Conservation (phyloP, 2,113 vertebrate genomes). For the Sinocyclocheilus anshuiensis region DNA sequence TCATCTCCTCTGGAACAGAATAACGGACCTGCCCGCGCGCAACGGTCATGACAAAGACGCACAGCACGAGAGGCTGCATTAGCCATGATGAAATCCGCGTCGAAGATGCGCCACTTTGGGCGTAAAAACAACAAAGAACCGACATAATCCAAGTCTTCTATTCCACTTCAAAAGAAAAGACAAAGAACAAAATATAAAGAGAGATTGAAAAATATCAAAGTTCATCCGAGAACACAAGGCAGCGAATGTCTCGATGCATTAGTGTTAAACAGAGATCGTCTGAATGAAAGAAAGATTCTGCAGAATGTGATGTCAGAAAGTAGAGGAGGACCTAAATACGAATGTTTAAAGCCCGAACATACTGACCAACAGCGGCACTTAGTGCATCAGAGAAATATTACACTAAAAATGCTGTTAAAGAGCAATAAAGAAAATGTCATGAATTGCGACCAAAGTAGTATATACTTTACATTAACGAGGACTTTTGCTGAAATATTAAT, state of each 20-base stretch:
- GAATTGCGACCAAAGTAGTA: not conserved
- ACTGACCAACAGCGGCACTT: conserved; percentile 87
- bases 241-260: not conserved
- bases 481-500: not conserved
- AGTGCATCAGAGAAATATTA: conserved; percentile 75
- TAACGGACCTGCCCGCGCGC: conserved; percentile 59
- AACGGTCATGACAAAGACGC: conserved; percentile 65
- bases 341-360: conserved; percentile 30
- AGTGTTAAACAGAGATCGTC: not conserved
- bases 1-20: conserved; percentile 59
- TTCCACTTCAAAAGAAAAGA: not conserved
- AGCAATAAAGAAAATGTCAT: not conserved
- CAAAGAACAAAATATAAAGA: not conserved
- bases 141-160: conserved; percentile 55
- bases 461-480: too few species aligned
- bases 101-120: conserved; percentile 68
- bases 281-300: not conserved
- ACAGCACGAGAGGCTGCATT: conserved; percentile 56
- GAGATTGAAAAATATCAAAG: not conserved
- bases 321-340: not conserved
- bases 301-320: conserved; percentile 22
- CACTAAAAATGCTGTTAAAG: conserved; percentile 56
- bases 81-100: conserved; percentile 51
- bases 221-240: not conserved
- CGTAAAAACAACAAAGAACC: conserved; percentile 61